Conservation (phyloP, 2,113 vertebrate genomes). For the Lophius piscatorius region DNA sequence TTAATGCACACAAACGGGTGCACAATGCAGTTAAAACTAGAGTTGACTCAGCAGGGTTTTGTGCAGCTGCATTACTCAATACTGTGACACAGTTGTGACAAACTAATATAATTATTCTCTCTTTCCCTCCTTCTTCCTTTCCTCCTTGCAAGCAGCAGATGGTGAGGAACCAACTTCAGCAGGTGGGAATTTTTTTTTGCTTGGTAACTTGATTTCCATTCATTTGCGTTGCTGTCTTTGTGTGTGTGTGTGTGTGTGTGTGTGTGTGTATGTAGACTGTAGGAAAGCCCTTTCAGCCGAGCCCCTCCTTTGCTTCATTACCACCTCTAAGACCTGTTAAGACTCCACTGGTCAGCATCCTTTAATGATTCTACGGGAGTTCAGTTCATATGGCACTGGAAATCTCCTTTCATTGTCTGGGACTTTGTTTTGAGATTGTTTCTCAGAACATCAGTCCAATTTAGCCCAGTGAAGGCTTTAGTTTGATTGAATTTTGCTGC, state of each 20-base stretch:
- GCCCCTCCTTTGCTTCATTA: conserved; percentile 29
- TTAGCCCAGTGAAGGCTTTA: conserved; percentile 27
- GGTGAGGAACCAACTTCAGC: conserved; percentile 81
- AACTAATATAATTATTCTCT: conserved; percentile 49
- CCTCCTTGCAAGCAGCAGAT: conserved; percentile 77
- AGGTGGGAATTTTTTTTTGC: conserved; percentile 78
- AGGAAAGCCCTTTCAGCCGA: conserved; percentile 3
- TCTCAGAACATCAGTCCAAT: conserved; percentile 24
- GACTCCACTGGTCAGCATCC: conserved; percentile 55
- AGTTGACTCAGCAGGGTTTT: conserved; percentile 31
- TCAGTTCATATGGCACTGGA: conserved; percentile 30
- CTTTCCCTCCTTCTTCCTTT: conserved; percentile 16
- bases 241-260: conserved; percentile 19
- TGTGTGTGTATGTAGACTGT: conserved; percentile 2
- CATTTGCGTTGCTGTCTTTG: conserved; percentile 28
- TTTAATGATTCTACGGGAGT: conserved; percentile 42
- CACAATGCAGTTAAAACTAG: conserved; percentile 6
- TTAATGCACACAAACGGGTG: conserved; percentile 24
- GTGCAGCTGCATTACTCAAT: conserved; percentile 31
- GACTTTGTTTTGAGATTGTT: conserved; percentile 28
- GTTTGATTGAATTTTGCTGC: conserved; percentile 22
- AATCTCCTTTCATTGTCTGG: conserved; percentile 22
- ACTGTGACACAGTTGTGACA: conserved; percentile 35
- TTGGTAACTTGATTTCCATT: conserved; percentile 60
- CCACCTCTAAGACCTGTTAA: conserved; percentile 34